A percentile compares a stretch with the other conserved stretches of the same genome.
Evolutionary conservation across 2,888 invertebrate species (phyloP).

Genomic region (Invenusta paracnida): DNA sequence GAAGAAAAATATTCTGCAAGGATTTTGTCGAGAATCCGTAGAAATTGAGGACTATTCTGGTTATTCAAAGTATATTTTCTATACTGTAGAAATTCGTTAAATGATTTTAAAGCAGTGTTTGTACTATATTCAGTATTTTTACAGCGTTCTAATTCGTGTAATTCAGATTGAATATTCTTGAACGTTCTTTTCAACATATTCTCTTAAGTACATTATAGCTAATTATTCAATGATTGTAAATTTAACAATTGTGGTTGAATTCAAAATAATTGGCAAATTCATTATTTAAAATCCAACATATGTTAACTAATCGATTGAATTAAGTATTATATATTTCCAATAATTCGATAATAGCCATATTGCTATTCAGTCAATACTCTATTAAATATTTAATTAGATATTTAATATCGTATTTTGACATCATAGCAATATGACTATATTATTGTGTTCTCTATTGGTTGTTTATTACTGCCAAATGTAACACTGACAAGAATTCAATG

Average conservation of each 20-base stretch:
- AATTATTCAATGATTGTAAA: neutral
- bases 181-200: neutral
- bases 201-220: neutral
- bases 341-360: neutral
- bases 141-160: neutral
- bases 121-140: neutral
- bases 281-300: neutral
- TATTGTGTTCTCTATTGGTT: too few relatives aligned
- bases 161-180: neutral
- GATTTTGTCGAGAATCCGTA: neutral
- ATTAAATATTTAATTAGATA: too few relatives aligned
- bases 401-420: too few relatives aligned
- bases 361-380: too few relatives aligned
- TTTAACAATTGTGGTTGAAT: neutral
- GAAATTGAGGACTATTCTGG: neutral
- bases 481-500: too few relatives aligned
- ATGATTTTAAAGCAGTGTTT: neutral
- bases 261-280: neutral
- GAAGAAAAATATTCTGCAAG: conserved; percentile 7
- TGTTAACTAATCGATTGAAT: neutral
- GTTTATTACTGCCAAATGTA: too few relatives aligned
- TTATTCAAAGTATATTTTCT: neutral
- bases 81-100: neutral
- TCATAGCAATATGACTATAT: too few relatives aligned
- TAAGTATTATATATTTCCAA: neutral